Conservation (phyloP, 30 jellyfish, hydroid and myxozoan genomes). For the Nemopilema nomurai region DNA sequence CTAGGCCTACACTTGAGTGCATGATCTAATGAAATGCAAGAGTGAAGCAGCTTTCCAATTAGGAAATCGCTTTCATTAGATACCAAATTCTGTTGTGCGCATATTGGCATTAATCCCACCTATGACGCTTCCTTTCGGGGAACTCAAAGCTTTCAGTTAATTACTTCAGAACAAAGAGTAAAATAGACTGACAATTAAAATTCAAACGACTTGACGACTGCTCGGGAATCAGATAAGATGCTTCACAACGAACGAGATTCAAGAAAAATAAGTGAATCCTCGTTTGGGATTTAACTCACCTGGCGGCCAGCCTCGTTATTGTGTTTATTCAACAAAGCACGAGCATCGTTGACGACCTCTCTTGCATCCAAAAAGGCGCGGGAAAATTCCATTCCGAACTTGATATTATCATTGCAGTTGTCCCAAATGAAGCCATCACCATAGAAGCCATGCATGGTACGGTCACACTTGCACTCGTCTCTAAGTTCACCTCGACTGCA, state of each 20-base stretch:
- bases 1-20: too few relatives aligned
- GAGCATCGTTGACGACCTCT: conserved; percentile 91
- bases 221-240: not conserved
- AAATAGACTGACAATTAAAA: too few relatives aligned
- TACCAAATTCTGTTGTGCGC: too few relatives aligned
- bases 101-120: too few relatives aligned
- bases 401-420: conserved; percentile 86
- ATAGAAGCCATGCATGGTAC: conserved; percentile 21
- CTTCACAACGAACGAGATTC: not conserved
- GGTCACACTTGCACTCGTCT: conserved; percentile 79
- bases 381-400: conserved; percentile 82
- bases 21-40: too few relatives aligned
- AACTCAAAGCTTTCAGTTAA: too few relatives aligned
- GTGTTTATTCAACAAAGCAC: conserved; percentile 90
- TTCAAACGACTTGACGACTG: too few relatives aligned
- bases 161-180: too few relatives aligned
- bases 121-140: too few relatives aligned
- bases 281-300: conserved; percentile 51
- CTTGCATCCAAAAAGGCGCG: conserved; percentile 90
- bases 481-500: conserved; percentile 78
- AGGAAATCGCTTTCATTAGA: too few relatives aligned
- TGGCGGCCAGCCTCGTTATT: conserved; percentile 93
- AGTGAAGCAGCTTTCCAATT: too few relatives aligned
- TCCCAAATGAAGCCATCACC: conserved; percentile 75
- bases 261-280: not conserved